Base-by-base conservation (phyloP, 1,140 invertebrate genomes). In the Pantala flavescens region DNA sequence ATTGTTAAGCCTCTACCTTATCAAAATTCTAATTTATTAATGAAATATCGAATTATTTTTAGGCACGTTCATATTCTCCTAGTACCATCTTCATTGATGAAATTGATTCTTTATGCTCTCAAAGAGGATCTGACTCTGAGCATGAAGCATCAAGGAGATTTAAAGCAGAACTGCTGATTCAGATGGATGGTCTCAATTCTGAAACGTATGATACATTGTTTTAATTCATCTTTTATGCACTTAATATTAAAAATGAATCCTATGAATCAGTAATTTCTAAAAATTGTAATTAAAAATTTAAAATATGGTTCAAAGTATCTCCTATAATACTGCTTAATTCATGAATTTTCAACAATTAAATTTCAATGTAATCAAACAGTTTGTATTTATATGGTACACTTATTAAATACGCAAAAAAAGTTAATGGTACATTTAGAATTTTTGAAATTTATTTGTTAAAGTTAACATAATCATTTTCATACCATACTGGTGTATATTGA, bases 31-130 rank as follows among this genome's bases (percentile, higher is more conserved):
- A n/a, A n/a, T n/a, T 36, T 36, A 9, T 36, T 5, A 36, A 36
- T 36, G 9, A 5, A 36, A 9, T 3, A 19, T 63, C 12, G 49
- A 63, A 63, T 19, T 19, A 63, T 63, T 83, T 85, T 28, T 82
- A 95, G 93, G 97, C 97, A 7, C 86, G 97, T 78, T 99, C 98
- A 86, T 98, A 99, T 87, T 97, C 98, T 73, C 98, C 98, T 19
- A 97, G 95, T 80, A 99, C 97, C 70, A 99, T 99, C 79, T 99
- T 99, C 83, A 97, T 99, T 76, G 98, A 99, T 85, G 98, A 99
- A 88, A 99, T 99, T 75, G 98, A 99, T 86, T 98, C 97, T 7
- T 84, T 99, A 72, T 99, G 97, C 83, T 98, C 96, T 0, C 88
- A 94, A 77, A 86, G 98, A 83, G 98, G 97, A 71, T 95, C 94